phyloP scores from a whole-genome alignment of 2,888 invertebrate genomes.

The Acrobasis repandana region DNA sequence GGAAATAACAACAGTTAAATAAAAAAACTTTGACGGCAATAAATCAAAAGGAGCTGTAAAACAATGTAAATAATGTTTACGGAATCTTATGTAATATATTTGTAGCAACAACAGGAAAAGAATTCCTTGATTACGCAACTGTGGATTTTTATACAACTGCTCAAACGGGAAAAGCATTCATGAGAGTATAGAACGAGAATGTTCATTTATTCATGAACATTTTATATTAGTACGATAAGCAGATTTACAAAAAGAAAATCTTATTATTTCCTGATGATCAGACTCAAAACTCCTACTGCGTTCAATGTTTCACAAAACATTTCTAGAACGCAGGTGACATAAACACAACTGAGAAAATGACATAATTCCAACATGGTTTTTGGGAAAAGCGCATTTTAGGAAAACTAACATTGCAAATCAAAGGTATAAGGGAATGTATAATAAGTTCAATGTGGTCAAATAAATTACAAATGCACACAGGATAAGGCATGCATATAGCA shows the following conservation, averaged over 20 bases:
- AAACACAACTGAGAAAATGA: no score
- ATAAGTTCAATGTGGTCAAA: no score
- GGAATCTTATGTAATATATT: conserved; percentile 29
- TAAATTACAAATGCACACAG: no score
- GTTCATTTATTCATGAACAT: neutral
- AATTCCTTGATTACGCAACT: conserved; percentile 34
- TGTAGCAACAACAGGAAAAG: conserved; percentile 25
- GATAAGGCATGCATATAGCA: no score
- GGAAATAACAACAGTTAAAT: conserved; percentile 42
- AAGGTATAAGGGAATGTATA: no score
- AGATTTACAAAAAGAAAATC: conserved; percentile 44
- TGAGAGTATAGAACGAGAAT: neutral
- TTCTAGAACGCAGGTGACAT: no score
- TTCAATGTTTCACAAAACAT: no score
- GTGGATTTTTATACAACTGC: conserved; percentile 36
- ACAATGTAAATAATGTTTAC: conserved; percentile 32
- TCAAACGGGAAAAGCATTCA: neutral
- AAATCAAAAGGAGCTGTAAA: conserved; percentile 42
- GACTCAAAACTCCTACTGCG: no score
- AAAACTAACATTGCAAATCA: no score
- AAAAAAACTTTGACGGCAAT: conserved; percentile 40
- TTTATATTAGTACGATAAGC: neutral
- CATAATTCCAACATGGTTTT: no score
- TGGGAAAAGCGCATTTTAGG: no score
- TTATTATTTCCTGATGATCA: no score